These are phyloP conservation scores for Leptonema lineaticorne DNA, from an alignment of 1,140 invertebrate genomes.

Conservation along the genomic window DNA sequence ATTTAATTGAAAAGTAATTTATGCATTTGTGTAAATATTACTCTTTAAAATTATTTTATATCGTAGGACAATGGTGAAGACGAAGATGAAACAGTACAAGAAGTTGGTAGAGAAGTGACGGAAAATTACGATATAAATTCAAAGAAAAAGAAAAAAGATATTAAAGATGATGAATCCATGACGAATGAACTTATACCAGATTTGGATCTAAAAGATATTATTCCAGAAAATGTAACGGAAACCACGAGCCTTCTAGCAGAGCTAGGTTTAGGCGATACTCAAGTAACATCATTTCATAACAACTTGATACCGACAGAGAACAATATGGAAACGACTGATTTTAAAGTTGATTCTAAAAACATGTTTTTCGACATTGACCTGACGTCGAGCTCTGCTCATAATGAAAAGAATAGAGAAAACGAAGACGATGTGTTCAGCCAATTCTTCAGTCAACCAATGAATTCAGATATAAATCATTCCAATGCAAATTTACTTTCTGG, in stretches of 20 bases:
- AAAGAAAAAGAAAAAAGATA: constrained; percentile 32
- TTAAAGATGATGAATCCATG: constrained; percentile 5
- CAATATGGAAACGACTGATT: constrained; percentile 22
- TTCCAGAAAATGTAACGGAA: constrained; percentile 35
- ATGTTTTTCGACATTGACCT: constrained; percentile 37
- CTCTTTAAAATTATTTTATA: background rate
- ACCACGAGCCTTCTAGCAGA: constrained; percentile 39
- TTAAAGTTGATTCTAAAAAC: background rate
- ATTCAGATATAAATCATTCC: constrained; percentile 21
- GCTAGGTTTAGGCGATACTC: constrained; percentile 35
- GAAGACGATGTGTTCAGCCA: constrained; percentile 34
- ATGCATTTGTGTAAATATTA: background rate
- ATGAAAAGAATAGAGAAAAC: constrained; percentile 1
- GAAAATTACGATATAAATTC: constrained; percentile 41
- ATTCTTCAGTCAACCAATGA: constrained; percentile 30
- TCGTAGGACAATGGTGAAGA: constrained; percentile 53
- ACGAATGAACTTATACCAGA: constrained; percentile 36
- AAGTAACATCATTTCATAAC: constrained; percentile 11
- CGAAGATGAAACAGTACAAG: constrained; percentile 48
- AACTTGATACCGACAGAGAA: constrained; percentile 16
- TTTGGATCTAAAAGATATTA: constrained; percentile 27
- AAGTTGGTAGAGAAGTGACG: constrained; percentile 44
- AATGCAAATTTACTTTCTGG: constrained; percentile 31
- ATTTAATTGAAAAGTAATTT: background rate
- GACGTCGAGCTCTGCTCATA: background rate